A percentile compares a stretch with the other conserved stretches of the same genome.
These are phyloP conservation scores for Lutjanus campechanus DNA, from an alignment of 2,797 vertebrate species.

Conservation along the genomic window DNA sequence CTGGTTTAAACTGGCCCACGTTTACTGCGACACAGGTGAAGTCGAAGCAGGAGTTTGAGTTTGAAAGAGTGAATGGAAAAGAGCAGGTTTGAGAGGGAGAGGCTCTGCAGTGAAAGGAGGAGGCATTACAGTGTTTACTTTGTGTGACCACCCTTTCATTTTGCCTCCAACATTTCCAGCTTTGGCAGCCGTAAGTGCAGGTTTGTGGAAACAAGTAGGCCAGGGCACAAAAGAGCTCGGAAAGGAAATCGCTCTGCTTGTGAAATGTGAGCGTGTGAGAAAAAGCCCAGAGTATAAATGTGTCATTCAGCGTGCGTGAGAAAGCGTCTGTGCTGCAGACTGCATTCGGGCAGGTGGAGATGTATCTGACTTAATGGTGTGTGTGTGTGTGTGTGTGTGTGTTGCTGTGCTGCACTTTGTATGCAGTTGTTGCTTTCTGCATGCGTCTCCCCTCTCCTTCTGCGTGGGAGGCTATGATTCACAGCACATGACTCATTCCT, in stretches of 20 bases:
- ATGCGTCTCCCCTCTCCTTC: slow-evolving; percentile 63
- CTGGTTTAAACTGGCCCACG: background rate
- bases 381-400: background rate
- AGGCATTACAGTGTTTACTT: slow-evolving; percentile 24
- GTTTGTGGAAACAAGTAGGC: slow-evolving; percentile 65
- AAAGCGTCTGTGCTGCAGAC: slow-evolving; percentile 49
- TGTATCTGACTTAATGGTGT: slow-evolving; percentile 50
- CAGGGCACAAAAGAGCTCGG: slow-evolving; percentile 59
- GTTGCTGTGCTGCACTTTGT: slow-evolving; percentile 28
- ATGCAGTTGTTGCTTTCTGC: slow-evolving; percentile 64
- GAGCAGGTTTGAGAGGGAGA: slow-evolving; percentile 15
- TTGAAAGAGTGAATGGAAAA: background rate
- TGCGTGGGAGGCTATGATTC: slow-evolving; percentile 85
- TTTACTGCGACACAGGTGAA: slow-evolving; percentile 23
- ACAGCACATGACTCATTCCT: slow-evolving; percentile 83
- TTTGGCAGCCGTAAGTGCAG: slow-evolving; percentile 53
- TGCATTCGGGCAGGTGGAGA: slow-evolving; percentile 58
- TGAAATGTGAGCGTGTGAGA: slow-evolving; percentile 54
- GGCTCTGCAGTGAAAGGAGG: slow-evolving; percentile 23
- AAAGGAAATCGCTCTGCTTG: slow-evolving; percentile 56
- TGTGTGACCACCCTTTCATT: slow-evolving; percentile 56
- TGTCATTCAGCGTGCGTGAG: slow-evolving; percentile 54
- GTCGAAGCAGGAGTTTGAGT: background rate
- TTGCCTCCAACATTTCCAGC: slow-evolving; percentile 30
- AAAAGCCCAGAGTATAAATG: slow-evolving; percentile 27